These are phyloP conservation scores for Drosophila nebulosa DNA, from an alignment of 1,140 invertebrate genomes.

Conservation along the genomic window DNA sequence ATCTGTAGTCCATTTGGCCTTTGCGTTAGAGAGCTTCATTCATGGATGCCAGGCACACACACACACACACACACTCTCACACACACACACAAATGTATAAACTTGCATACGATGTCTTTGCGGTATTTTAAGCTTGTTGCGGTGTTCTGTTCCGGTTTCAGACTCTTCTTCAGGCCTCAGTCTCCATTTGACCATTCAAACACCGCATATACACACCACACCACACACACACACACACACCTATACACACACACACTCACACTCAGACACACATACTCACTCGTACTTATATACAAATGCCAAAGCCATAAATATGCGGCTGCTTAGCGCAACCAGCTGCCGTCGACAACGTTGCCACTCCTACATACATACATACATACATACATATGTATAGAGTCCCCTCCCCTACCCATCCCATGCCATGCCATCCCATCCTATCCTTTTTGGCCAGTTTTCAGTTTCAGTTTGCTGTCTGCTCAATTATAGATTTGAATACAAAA, in stretches of 20 bases:
- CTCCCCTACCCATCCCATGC: not conserved
- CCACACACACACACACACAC: not conserved
- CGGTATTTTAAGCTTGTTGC: constrained; percentile 17
- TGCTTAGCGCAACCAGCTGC: constrained; percentile 10
- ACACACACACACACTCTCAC: not conserved
- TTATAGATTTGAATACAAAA: constrained; percentile 26
- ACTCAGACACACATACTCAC: not conserved
- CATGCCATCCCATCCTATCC: not conserved
- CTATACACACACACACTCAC: not conserved
- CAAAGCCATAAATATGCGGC: constrained; percentile 17
- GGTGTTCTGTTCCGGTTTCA: constrained; percentile 10
- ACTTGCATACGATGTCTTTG: constrained; percentile 8
- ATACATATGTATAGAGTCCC: too few species aligned
- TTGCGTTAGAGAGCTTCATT: constrained; percentile 18
- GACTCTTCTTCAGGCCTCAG: constrained; percentile 3
- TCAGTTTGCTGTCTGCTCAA: constrained; percentile 29
- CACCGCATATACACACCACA: not conserved
- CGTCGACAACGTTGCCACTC: not conserved
- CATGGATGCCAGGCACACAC: constrained; percentile 24
- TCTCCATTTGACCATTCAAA: not conserved
- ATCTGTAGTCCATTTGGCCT: constrained; percentile 10
- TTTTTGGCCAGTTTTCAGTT: constrained; percentile 26
- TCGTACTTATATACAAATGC: constrained; percentile 15
- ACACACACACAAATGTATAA: constrained; percentile 4
- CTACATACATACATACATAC: too few species aligned